These are phyloP conservation scores for Aromia moschata DNA, from an alignment of 2,888 invertebrate genomes.

Conservation along the genomic window DNA sequence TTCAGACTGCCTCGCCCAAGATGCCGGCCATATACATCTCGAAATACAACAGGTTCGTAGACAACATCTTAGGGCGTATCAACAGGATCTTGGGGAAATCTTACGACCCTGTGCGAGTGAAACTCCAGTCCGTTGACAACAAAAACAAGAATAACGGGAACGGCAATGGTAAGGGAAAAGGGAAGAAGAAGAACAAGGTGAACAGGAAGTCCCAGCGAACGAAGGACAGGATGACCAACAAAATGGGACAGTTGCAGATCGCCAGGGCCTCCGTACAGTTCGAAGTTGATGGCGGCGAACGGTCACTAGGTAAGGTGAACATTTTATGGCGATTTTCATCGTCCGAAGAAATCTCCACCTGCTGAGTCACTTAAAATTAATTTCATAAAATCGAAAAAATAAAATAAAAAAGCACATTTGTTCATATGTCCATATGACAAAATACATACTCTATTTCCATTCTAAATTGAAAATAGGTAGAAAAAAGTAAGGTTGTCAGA, in stretches of 20 bases:
- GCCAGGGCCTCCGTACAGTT: constrained; percentile 45
- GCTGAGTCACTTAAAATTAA: no score
- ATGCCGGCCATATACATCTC: constrained; percentile 79
- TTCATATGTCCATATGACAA: no score
- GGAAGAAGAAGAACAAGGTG: constrained; percentile 28
- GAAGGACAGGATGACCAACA: constrained; percentile 44
- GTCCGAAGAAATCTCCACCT: no score
- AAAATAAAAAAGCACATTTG: no score
- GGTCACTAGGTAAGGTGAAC: constrained; percentile 34
- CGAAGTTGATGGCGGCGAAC: constrained; percentile 15
- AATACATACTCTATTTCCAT: no score
- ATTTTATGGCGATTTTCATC: no score
- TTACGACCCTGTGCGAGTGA: constrained; percentile 87
- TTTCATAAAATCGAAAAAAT: no score
- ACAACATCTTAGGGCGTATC: constrained; percentile 82
- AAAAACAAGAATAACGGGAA: constrained; percentile 62
- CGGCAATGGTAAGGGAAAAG: constrained; percentile 35
- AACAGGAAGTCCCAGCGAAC: constrained; percentile 10
- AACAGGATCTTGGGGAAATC: constrained; percentile 81
- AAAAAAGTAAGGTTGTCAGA: no score
- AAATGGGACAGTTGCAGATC: constrained; percentile 59
- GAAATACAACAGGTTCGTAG: constrained; percentile 87
- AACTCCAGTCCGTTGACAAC: constrained; percentile 68
- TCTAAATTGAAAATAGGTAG: no score
- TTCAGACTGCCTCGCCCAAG: constrained; percentile 57